Evolutionary conservation across 2,888 invertebrate species (phyloP), one percentile per base, ranked within the genome.

Genomic region (Lycocerus yunnanus): DNA sequence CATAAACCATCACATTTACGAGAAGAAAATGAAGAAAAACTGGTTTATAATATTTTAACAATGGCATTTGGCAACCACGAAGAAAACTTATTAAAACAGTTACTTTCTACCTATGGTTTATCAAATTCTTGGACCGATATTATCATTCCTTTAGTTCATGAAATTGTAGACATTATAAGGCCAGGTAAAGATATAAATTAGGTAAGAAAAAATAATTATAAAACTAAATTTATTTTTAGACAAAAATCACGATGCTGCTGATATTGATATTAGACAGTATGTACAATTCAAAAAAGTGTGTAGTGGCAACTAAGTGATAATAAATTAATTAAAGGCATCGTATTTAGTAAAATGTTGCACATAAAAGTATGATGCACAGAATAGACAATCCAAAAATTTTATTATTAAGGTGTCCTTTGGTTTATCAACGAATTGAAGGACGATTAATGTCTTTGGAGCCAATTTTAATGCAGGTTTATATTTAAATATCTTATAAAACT

Each of bases 301-400:
- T 0, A 97, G 97, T 1, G 97, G 0, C 84, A 85, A 2, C 81
- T 83, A 70, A 88, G 86, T 65, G 96, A 97, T 82, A 94, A 95
- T 65, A 89, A 90, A 78, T 91, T 98, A 68, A 89, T 98, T 0
- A 93, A 93, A 79, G 99, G 99, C 0, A 94, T 97, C 0, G 97
- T 97, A 8, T 97, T 96, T 84, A 94, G 95, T 10, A 99, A 99
- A 97, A 98, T 86, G 93, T 99, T 0, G 95, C 96, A 0, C 97
- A 99, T 88, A 94, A 95, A 87, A 94, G 91, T 68, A 97, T 97
- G 96, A 90, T 92, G 4, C 92, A 92, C 1, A 91, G 92, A 83
- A 91, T 97, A 66, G 90, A 91, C 1, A 93, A 94, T 82, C 97
- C 98, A 0, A 93, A 93, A 78, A 94, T 98, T 77, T 88, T 99